Evolutionary conservation across 2,113 vertebrate genomes (phyloP).

Genomic region (Onychostoma macrolepis): DNA sequence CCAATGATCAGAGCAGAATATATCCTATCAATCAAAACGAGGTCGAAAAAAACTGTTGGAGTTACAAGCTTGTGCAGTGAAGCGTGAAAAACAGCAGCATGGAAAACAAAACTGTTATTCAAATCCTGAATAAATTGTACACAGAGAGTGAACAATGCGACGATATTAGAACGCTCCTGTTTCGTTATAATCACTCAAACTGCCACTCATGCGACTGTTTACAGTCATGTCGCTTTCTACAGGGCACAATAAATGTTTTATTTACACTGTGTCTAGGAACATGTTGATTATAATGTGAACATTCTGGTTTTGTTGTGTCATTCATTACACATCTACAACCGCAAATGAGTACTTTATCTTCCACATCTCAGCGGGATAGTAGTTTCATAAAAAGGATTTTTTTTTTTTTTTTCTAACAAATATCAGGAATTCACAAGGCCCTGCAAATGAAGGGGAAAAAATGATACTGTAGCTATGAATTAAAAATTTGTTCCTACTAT

Average conservation of each 20-base stretch:
- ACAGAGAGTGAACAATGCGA: not conserved
- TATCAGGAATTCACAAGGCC: not conserved
- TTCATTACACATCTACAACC: not conserved
- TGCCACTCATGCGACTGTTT: not conserved
- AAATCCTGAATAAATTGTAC: slow-evolving; percentile 13
- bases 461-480: not conserved
- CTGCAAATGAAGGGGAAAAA: not conserved
- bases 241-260: not conserved
- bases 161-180: not conserved
- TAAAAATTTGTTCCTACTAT: too few species aligned
- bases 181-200: not conserved
- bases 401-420: not conserved
- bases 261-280: not conserved
- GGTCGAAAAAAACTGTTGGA: not conserved
- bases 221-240: not conserved
- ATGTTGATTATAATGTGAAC: not conserved
- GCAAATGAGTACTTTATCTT: not conserved
- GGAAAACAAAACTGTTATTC: not conserved
- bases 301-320: not conserved
- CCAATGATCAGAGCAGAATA: not conserved
- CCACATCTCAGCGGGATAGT: not conserved
- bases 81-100: slow-evolving; percentile 5
- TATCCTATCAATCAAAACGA: not conserved
- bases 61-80: not conserved
- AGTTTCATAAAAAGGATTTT: not conserved